These are phyloP conservation scores for Phaethornis superciliosus DNA, from an alignment of 2,113 vertebrate species.

Conservation along the genomic window DNA sequence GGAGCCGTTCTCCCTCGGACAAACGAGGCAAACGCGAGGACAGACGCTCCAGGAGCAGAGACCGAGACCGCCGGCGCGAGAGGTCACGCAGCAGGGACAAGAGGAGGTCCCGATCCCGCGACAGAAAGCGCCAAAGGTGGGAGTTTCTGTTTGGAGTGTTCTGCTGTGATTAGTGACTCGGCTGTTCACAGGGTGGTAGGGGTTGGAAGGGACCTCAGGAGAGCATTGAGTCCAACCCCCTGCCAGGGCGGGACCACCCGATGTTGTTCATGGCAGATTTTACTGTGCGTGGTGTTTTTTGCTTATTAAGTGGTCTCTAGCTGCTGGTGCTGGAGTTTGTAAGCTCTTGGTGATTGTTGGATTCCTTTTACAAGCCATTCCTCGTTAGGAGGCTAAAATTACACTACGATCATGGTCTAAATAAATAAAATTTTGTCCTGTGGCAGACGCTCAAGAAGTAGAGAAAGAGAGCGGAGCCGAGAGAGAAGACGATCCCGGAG, in stretches of 20 bases:
- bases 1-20: slow-evolving; percentile 92
- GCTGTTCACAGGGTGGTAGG: background rate
- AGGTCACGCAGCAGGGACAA: slow-evolving; percentile 91
- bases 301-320: background rate
- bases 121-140: slow-evolving; percentile 90
- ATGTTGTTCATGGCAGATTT: background rate
- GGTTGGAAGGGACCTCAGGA: no score
- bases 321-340: background rate
- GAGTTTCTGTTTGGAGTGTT: accelerated
- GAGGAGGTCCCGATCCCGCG: slow-evolving; percentile 90
- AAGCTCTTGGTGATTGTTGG: background rate
- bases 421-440: background rate
- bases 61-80: slow-evolving; percentile 80
- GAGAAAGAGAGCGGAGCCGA: slow-evolving; percentile 81
- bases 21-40: slow-evolving; percentile 92
- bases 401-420: accelerated
- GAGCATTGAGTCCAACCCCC: no score
- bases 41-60: slow-evolving; percentile 81
- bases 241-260: no score
- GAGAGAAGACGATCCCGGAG: slow-evolving; percentile 89
- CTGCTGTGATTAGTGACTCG: background rate
- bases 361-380: background rate
- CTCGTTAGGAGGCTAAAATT: background rate
- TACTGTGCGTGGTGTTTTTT: no score
- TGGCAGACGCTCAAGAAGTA: slow-evolving; percentile 88